Conservation (phyloP, 1,140 invertebrate genomes). For the Andricus grossulariae region DNA sequence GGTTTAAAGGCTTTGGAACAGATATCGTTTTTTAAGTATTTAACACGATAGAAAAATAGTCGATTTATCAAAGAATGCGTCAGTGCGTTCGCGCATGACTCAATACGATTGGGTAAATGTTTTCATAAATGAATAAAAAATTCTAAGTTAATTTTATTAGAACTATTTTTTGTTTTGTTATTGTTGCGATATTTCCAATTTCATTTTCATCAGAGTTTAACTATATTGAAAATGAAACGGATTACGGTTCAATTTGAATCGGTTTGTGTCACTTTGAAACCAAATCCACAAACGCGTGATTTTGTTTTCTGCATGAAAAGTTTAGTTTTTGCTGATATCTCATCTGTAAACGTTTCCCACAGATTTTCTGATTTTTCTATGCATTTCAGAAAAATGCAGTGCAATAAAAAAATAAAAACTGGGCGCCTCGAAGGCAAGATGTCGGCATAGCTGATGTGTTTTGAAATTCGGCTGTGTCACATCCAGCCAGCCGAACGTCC, state of each 20-base stretch:
- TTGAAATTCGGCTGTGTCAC: constrained; percentile 75
- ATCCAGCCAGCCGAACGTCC: constrained; percentile 71
- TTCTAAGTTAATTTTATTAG: too few species aligned
- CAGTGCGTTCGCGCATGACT: background rate
- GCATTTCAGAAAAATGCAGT: constrained; percentile 29
- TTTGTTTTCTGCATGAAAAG: too few species aligned
- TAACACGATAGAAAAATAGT: constrained; percentile 40
- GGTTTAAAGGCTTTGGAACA: constrained; percentile 2
- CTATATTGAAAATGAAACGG: constrained; percentile 1
- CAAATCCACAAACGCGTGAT: too few species aligned
- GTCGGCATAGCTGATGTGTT: constrained; percentile 75
- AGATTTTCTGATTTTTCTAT: constrained; percentile 5
- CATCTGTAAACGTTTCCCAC: background rate
- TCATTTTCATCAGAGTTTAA: too few species aligned
- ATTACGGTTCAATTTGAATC: background rate
- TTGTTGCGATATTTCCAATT: background rate
- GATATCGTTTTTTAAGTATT: constrained; percentile 5
- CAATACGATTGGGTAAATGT: background rate
- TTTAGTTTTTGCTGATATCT: too few species aligned
- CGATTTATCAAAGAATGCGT: constrained; percentile 40
- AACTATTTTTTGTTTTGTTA: background rate
- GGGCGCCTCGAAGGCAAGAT: constrained; percentile 73
- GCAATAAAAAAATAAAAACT: constrained; percentile 40
- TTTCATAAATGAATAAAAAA: background rate
- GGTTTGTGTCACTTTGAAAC: too few species aligned